A percentile compares a stretch with the other conserved stretches of the same genome.
phyloP scores from a whole-genome alignment of 2,113 vertebrate genomes.

The Chloroceryle aenea region DNA sequence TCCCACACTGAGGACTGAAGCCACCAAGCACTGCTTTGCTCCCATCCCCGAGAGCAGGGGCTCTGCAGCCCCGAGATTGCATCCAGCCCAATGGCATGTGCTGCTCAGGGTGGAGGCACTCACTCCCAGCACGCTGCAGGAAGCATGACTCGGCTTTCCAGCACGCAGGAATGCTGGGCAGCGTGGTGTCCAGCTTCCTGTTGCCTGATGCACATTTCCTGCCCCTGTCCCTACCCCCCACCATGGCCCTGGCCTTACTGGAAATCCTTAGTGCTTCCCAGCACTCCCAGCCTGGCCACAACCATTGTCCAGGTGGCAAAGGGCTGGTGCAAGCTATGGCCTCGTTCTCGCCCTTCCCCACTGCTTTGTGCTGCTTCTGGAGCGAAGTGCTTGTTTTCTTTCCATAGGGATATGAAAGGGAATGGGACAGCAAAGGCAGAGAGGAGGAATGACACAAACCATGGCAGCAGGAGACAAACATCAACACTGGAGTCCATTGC shows the following conservation, averaged over 20 bases:
- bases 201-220: conserved; percentile 71
- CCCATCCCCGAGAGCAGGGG: fast-evolving
- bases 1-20: not conserved
- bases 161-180: conserved; percentile 48
- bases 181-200: conserved; percentile 74
- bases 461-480: fast-evolving
- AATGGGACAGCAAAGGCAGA: not conserved
- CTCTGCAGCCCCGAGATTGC: not conserved
- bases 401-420: not conserved
- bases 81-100: not conserved
- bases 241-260: conserved; percentile 61
- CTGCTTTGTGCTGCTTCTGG: not conserved
- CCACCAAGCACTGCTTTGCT: fast-evolving
- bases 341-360: not conserved
- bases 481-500: fast-evolving
- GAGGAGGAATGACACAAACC: not conserved
- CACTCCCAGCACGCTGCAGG: conserved; percentile 59
- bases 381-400: not conserved
- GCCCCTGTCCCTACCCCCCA: conserved; percentile 40
- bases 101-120: conserved; percentile 40
- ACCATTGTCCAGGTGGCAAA: not conserved
- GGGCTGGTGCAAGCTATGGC: not conserved
- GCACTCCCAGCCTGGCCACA: not conserved
- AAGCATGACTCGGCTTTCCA: conserved; percentile 72
- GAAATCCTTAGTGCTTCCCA: conserved; percentile 53